phyloP scores from a whole-genome alignment of 1,140 invertebrate species.

The Drosophila sulfurigaster region DNA sequence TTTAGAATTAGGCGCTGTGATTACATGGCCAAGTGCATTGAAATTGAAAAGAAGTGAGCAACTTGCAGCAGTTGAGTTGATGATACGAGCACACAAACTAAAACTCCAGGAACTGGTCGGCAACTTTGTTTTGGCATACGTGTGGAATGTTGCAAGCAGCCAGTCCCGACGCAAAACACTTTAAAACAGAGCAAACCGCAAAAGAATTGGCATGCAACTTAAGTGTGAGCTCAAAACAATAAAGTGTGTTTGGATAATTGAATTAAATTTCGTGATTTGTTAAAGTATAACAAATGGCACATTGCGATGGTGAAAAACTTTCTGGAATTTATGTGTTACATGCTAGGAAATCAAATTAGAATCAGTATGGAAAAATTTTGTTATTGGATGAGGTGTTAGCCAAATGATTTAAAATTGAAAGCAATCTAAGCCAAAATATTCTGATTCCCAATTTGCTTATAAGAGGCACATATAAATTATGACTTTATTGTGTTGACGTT shows the following conservation, averaged over 20 bases:
- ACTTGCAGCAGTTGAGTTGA: constrained; percentile 27
- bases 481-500: no score
- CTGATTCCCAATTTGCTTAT: no score
- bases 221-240: constrained; percentile 14
- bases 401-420: no score
- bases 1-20: constrained; percentile 80
- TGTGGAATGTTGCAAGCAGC: constrained; percentile 39
- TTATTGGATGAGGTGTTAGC: no score
- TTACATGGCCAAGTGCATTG: constrained; percentile 65
- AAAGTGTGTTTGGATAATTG: constrained; percentile 40
- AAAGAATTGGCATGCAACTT: constrained; percentile 33
- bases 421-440: no score
- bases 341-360: no score
- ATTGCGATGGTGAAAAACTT: no score
- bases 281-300: background rate
- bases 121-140: constrained; percentile 32
- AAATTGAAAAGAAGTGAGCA: constrained; percentile 69
- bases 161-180: background rate
- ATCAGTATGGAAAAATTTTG: no score
- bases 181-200: constrained; percentile 28
- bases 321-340: no score
- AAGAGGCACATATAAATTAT: no score
- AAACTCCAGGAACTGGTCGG: constrained; percentile 21
- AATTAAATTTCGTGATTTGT: constrained; percentile 10
- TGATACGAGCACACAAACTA: background rate